Evolutionary conservation across 2,888 invertebrate species (phyloP).

Genomic region (Xestia rhomboidea): DNA sequence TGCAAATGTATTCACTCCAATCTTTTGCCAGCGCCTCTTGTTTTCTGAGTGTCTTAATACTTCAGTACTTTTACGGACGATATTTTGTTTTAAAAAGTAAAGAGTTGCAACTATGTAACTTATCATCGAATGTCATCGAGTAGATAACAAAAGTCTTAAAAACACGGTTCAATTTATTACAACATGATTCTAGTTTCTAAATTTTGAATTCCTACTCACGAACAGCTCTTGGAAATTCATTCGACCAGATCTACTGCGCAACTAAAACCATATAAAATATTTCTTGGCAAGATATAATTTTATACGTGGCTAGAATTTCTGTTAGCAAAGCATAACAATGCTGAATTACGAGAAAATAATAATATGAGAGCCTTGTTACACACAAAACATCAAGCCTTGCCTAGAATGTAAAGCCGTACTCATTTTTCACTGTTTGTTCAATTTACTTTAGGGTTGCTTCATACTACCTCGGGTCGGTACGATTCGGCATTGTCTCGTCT

Average conservation of each 20-base stretch:
- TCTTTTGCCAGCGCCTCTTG: no score
- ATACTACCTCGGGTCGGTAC: neutral
- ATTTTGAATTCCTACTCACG: slow-evolving; percentile 34
- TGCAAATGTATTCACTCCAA: no score
- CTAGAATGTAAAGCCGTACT: slow-evolving; percentile 17
- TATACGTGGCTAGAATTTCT: slow-evolving; percentile 75
- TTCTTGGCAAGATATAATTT: slow-evolving; percentile 72
- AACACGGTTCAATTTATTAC: neutral
- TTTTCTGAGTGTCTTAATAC: no score
- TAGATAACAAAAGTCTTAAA: neutral
- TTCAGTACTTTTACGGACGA: no score
- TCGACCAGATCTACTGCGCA: slow-evolving; percentile 32
- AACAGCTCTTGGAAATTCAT: slow-evolving; percentile 37
- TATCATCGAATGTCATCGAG: neutral
- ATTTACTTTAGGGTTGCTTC: neutral
- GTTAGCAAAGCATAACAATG: slow-evolving; percentile 69
- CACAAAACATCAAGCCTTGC: slow-evolving; percentile 5
- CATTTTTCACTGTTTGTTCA: slow-evolving; percentile 29
- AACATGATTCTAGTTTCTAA: slow-evolving; percentile 16
- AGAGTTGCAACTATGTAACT: neutral
- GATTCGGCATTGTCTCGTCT: neutral
- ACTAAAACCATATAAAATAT: slow-evolving; percentile 62
- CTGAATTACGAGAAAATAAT: slow-evolving; percentile 68
- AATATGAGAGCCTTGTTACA: slow-evolving; percentile 49
- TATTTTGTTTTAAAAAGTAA: neutral